Evolutionary conservation across 2,113 vertebrate species (phyloP).

Genomic region (Australoheros scitulus): DNA sequence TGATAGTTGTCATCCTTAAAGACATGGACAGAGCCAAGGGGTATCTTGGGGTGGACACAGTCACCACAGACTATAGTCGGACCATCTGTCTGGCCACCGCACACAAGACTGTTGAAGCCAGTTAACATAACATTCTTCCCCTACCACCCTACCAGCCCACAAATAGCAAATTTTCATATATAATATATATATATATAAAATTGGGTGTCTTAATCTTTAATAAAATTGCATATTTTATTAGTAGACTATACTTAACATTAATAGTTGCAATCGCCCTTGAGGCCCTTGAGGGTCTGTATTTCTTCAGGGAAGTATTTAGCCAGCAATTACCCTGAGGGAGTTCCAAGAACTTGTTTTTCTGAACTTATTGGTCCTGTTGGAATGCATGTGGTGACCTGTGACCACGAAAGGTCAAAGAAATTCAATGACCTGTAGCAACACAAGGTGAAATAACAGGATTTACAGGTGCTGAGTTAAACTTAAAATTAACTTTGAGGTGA

Average conservation of each 20-base stretch:
- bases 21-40: slow-evolving; percentile 1
- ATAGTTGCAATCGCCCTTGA: neutral
- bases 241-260: neutral
- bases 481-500: neutral
- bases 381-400: neutral
- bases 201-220: neutral
- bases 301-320: neutral
- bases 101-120: neutral
- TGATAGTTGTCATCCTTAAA: slow-evolving; percentile 22
- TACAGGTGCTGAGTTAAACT: neutral
- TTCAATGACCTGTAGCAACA: neutral
- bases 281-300: neutral
- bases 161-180: neutral
- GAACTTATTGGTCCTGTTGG: neutral
- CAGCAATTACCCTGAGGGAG: neutral
- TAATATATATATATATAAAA: no score
- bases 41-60: neutral
- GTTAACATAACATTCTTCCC: neutral
- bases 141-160: neutral
- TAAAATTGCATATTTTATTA: neutral
- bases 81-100: neutral
- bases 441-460: neutral
- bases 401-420: neutral
- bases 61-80: slow-evolving; percentile 3
- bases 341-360: neutral